Percentiles rank a stretch among this genome's conserved stretches.
phyloP scores from a whole-genome alignment of 2,888 invertebrate genomes.

The Caenorhabditis japonica region DNA sequence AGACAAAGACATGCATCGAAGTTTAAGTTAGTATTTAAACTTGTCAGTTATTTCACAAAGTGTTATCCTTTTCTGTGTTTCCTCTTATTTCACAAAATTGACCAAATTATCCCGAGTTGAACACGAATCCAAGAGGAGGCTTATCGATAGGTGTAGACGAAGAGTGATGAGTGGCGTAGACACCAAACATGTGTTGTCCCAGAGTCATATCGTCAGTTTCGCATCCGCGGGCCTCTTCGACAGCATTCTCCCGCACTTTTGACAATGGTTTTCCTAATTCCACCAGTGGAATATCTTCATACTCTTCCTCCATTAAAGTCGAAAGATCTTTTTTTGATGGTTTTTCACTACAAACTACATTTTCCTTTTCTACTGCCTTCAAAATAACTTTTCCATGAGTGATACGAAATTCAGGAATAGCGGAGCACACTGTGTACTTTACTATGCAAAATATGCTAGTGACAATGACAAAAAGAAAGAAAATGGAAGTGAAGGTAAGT shows the following conservation, averaged over 20 bases:
- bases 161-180: slow-evolving; percentile 40
- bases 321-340: background rate
- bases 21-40: slow-evolving; percentile 10
- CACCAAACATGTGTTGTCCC: slow-evolving; percentile 46
- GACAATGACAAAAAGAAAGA: slow-evolving; percentile 27
- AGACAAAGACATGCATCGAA: slow-evolving; percentile 9
- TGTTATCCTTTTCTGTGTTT: background rate
- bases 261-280: slow-evolving; percentile 6
- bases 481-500: slow-evolving; percentile 15
- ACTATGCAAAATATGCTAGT: slow-evolving; percentile 15
- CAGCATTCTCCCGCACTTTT: background rate
- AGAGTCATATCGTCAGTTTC: slow-evolving; percentile 30
- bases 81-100: slow-evolving; percentile 6
- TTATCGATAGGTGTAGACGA: slow-evolving; percentile 43
- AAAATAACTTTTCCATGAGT: slow-evolving; percentile 16
- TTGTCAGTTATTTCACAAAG: slow-evolving; percentile 1
- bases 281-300: slow-evolving; percentile 25
- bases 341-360: background rate
- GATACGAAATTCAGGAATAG: slow-evolving; percentile 16
- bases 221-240: slow-evolving; percentile 19
- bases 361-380: slow-evolving; percentile 14
- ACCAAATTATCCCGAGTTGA: slow-evolving; percentile 18
- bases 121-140: slow-evolving; percentile 23
- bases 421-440: slow-evolving; percentile 12
- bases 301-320: slow-evolving; percentile 8